These are phyloP conservation scores for Corythornis madagascariensis DNA, from an alignment of 2,113 vertebrate genomes.

Conservation along the genomic window DNA sequence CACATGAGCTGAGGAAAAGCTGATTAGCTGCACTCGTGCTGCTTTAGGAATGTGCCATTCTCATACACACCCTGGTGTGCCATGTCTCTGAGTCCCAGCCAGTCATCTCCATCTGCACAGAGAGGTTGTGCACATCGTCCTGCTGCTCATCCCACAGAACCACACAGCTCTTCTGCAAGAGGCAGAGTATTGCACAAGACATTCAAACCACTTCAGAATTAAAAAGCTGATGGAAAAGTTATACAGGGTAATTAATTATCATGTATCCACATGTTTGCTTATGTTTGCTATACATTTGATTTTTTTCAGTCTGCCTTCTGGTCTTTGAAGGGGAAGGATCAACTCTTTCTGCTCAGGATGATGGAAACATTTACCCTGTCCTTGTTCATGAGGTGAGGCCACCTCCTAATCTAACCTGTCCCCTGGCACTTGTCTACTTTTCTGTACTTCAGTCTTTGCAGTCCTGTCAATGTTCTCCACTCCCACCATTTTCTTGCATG, in stretches of 20 bases:
- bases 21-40: accelerated
- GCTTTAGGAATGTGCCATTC: neutral
- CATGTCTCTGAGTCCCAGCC: neutral
- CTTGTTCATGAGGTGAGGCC: neutral
- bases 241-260: neutral
- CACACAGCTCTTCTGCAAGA: neutral
- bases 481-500: neutral
- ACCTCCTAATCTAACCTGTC: neutral
- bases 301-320: neutral
- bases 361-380: neutral
- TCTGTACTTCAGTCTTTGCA: neutral
- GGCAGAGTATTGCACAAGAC: neutral
- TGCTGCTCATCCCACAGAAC: neutral
- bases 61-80: neutral
- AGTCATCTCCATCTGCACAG: neutral
- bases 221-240: neutral
- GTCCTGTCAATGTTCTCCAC: neutral
- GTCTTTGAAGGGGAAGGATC: neutral
- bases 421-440: neutral
- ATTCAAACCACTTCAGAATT: neutral
- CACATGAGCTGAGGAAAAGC: neutral
- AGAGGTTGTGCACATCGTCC: neutral
- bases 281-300: neutral
- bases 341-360: neutral
- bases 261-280: neutral